A percentile compares a stretch with the other conserved stretches of the same genome.
phyloP scores from a whole-genome alignment of 2,888 invertebrate species.

The Encarsia formosa region DNA sequence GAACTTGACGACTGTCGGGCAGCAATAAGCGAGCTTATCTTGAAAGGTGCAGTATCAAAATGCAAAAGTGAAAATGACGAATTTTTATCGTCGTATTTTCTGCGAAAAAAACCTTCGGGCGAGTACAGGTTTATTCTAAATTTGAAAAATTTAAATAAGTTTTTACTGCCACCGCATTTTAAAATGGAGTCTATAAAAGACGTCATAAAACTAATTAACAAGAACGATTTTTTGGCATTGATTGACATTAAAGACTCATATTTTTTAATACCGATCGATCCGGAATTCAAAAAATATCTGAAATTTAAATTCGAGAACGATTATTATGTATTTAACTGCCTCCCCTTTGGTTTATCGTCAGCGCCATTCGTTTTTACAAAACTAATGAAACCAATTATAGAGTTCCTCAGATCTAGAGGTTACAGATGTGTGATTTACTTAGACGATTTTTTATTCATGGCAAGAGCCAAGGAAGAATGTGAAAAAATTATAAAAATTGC shows the following conservation, averaged over 20 bases:
- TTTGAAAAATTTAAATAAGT: background rate
- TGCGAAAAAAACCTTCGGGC: background rate
- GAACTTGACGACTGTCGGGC: background rate
- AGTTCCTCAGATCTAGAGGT: background rate
- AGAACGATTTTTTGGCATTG: conserved; percentile 23
- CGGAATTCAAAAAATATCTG: conserved; percentile 30
- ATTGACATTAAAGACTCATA: conserved; percentile 29
- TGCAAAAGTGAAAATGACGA: background rate
- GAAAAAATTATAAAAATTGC: conserved; percentile 2
- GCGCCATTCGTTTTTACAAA: conserved; percentile 36
- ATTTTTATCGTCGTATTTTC: background rate
- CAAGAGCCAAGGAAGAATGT: conserved; percentile 1
- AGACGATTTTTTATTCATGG: conserved; percentile 18
- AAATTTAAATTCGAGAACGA: too few species aligned
- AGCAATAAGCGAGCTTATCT: background rate
- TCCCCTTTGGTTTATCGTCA: conserved; percentile 34
- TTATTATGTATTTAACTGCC: conserved; percentile 31
- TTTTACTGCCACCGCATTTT: background rate
- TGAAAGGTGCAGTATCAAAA: background rate
- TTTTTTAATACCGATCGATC: too few species aligned
- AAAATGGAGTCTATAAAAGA: background rate
- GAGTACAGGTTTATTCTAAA: background rate
- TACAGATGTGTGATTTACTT: conserved; percentile 19
- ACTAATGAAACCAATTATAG: conserved; percentile 20
- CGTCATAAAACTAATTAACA: background rate